Base-by-base conservation (phyloP, 2,113 vertebrate genomes). In the Phyllostomus hastatus region DNA sequence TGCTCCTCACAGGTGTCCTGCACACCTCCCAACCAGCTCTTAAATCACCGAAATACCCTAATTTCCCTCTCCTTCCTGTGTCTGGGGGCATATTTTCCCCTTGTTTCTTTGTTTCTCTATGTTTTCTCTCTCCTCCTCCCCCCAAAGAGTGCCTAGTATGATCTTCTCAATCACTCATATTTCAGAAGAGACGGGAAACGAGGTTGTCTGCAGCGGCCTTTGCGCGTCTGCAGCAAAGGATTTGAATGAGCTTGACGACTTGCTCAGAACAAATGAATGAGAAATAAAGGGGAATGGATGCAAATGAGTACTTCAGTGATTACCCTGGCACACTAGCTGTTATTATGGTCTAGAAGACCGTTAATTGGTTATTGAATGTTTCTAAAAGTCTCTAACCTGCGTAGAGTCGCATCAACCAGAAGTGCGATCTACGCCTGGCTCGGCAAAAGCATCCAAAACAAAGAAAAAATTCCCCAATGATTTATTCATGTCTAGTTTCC, bases 361-460 rank as follows among this genome's bases (percentile, higher is more conserved):
- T 88, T 94, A 95, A 70, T 85, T 96, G 93, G 85, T 92, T 88
- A 73, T 86, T 92, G 95, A 92, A 75, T 73, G 82, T 90, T 95
- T 95, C 94, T 88, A 28, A 97, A 95, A 33, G 76, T 88, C 94
- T 96, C 48, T 69, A 38, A 92, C 52, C 69, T 67, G 28, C 15
- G 54, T 83, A 94, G 41, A 96, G 31, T 91, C 38, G 41, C 43
- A 95, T 82, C 73, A 79, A 43, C 84, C 96, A 61, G 73, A 95
- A 82, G 46, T 66, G 10, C 73, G 66, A 95, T 84, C 80, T 91
- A n/a, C 3, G 41, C 33, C 12, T 90, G 80, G 26, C 43, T 95
- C 22, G 80, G 50, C 10, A 82, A 85, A 94, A 88, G 17, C n/a
- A 83, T 33, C n/a, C 24, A 70, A 94, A 89, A 24, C 57, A 85